Evolutionary conservation across 2,888 invertebrate genomes (phyloP), one percentile per base, ranked within the genome.

Genomic region (Tuta absoluta): DNA sequence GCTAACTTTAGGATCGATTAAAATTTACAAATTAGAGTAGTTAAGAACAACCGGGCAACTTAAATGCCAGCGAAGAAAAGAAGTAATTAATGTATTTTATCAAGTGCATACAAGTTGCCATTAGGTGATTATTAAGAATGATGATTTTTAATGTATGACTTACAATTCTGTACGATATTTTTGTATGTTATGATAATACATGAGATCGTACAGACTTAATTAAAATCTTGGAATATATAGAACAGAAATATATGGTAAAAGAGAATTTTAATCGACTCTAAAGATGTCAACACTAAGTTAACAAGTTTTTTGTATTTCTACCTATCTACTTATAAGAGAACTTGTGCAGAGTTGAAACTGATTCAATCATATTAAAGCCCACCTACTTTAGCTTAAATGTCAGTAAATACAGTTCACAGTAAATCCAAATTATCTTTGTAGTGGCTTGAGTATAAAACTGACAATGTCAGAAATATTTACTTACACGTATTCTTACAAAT

Each of bases 301-400:
- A 66, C 64, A 78, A 84, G 85, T 67, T 85, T 83, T 84, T 76
- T 79, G 79, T 84, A 80, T 74, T 71, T 73, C 84, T 86, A 86
- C 76, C 86, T 89, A 89, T 80, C 85, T 87, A 86, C 81, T 82
- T 89, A 87, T 70, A 75, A 80, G 77, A 84, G 84, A 88, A 87
- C 83, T 89, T 89, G 90, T 90, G 90, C 89, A 86, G 77, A 85
- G 77, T 80, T 75, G 73, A 81, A 82, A 77, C 73, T 68, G 70
- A 70, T 72, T 73, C 58, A 63, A 63, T 62, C 63, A 53, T 66
- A 66, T 57, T 64, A 62, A 59, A 59, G 59, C 41, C 56, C 14
- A 28, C 17, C 56, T 33, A 56, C 56, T 33, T 33, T 24, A 23
- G n/a, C 12, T 21, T 23, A 53, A 11, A 23, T 24, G 23, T 24